Evolutionary conservation across 1,140 invertebrate species (phyloP), one percentile per base, ranked within the genome.

Genomic region (Coenobita brevimanus): DNA sequence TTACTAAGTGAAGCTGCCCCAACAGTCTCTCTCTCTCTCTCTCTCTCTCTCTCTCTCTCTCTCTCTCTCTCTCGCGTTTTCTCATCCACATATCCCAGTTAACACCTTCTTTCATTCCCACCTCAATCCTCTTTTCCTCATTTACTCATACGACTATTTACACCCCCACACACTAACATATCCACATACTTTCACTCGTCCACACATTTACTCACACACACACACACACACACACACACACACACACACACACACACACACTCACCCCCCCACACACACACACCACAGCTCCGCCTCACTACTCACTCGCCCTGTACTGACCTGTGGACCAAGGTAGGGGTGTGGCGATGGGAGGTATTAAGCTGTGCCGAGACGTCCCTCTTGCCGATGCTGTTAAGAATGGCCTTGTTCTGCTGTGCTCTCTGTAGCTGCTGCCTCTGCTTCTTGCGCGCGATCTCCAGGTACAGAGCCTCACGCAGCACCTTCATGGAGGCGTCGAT

Each of bases 401-500:
- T 86, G 69, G 93, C 91, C 83, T 93, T 89, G 90, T 94, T 94
- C 57, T 91, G 92, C 91, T 94, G 93, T 89, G 94, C 93, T 90
- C 94, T 94, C 91, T 93, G 94, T 76, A 94, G 93, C 27, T 91
- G 92, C 91, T 95, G 94, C 87, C 95, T 94, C 93, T 95, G 95
- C 92, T 95, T 94, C 91, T 95, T 95, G 91, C 96, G 94, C 36
- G 95, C 95, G 75, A 96, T 95, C 93, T 96, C 96, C 78, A 96
- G 92, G 54, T 96, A 92, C 82, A 96, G 93, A 90, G 95, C 93
- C 92, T 96, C 95, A 76, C 96, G 94, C 2, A 96, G 93, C 46
- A 96, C 95, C 92, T 96, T 95, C 93, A 96, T 93, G 10, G 96
- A 95, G 92, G 96, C 96, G 91, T 95, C 95, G 92, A 96, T 96